These are phyloP conservation scores for Zaprionus africanus DNA, from an alignment of 1,140 invertebrate species.

Conservation along the genomic window DNA sequence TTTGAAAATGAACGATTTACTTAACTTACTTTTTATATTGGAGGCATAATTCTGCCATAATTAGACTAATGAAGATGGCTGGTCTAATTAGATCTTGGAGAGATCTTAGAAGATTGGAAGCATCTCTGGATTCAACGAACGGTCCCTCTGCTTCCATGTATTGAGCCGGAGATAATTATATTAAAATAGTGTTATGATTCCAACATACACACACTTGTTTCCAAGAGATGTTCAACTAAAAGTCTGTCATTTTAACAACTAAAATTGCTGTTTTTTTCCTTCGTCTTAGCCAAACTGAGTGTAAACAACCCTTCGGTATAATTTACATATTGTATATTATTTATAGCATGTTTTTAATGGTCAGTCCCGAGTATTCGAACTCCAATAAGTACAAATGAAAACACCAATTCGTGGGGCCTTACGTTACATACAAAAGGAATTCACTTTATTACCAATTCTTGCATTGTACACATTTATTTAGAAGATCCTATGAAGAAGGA, in stretches of 20 bases:
- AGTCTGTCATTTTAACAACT: background rate
- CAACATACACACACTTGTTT: background rate
- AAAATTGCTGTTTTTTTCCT: background rate
- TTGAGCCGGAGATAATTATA: background rate
- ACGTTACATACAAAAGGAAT: slow-evolving; percentile 78
- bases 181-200: background rate
- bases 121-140: background rate
- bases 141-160: background rate
- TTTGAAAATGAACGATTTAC: background rate
- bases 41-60: background rate
- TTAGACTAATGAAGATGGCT: background rate
- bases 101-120: background rate
- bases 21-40: background rate
- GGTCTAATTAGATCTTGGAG: background rate
- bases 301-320: background rate
- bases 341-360: background rate
- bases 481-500: slow-evolving; percentile 63
- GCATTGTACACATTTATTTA: slow-evolving; percentile 53
- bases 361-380: background rate
- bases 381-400: slow-evolving; percentile 47
- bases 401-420: slow-evolving; percentile 35
- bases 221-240: background rate
- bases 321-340: background rate
- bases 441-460: slow-evolving; percentile 76
- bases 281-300: background rate